phyloP scores from a whole-genome alignment of 2,888 invertebrate genomes.

The Cataglyphis altisquamis region DNA sequence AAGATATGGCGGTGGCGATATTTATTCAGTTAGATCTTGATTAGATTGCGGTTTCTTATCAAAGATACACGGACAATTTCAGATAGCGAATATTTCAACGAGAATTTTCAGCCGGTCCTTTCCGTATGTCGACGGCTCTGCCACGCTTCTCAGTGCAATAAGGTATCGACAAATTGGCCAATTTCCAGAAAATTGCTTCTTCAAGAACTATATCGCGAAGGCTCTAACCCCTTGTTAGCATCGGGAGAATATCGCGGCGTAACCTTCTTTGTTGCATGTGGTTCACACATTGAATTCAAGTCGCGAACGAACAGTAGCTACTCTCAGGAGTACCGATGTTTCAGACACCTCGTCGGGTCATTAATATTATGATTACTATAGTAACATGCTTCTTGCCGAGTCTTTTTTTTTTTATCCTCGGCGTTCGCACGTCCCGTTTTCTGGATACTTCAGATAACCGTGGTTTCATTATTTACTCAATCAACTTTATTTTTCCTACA shows the following conservation, averaged over 20 bases:
- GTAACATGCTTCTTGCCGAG: constrained; percentile 32
- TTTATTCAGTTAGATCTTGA: background rate
- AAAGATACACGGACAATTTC: background rate
- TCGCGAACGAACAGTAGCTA: constrained; percentile 25
- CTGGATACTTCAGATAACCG: constrained; percentile 17
- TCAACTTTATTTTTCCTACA: background rate
- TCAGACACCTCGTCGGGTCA: constrained; percentile 36
- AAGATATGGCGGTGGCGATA: background rate
- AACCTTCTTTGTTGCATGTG: constrained; percentile 48
- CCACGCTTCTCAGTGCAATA: background rate
- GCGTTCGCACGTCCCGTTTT: constrained; percentile 32
- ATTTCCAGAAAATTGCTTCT: constrained; percentile 36
- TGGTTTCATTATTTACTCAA: constrained; percentile 9
- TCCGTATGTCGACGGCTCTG: background rate
- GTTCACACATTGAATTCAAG: constrained; percentile 54
- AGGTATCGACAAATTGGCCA: constrained; percentile 41
- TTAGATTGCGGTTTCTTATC: background rate
- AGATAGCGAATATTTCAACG: background rate
- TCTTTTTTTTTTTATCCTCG: background rate
- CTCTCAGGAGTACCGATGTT: constrained; percentile 29
- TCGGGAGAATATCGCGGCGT: constrained; percentile 2
- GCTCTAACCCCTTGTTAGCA: constrained; percentile 29
- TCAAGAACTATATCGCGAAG: constrained; percentile 25
- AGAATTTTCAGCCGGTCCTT: constrained; percentile 11
- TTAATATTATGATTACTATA: constrained; percentile 50